Evolutionary conservation across 2,113 vertebrate species (phyloP).

Genomic region (Cyprinus carpio): DNA sequence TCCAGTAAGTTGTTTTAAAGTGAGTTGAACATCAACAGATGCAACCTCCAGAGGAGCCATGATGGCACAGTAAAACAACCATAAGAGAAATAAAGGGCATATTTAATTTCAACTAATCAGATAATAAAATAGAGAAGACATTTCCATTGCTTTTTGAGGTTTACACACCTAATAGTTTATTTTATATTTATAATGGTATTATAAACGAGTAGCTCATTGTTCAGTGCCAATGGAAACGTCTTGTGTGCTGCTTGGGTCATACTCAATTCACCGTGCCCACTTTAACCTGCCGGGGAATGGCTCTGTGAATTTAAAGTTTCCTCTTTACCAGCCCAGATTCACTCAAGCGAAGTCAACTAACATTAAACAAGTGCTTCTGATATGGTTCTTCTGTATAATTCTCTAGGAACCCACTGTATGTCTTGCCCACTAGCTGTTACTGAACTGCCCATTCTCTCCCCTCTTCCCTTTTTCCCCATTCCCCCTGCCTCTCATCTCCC

Average conservation of each 20-base stretch:
- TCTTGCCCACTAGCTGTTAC: conserved; percentile 36
- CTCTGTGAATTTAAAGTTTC: conserved; percentile 25
- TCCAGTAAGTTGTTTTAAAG: neutral
- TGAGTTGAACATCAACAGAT: neutral
- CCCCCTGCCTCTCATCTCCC: conserved; percentile 14
- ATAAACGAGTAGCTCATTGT: neutral
- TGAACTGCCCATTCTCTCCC: conserved; percentile 50
- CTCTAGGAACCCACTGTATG: conserved; percentile 23
- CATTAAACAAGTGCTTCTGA: conserved; percentile 14
- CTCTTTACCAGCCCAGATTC: conserved; percentile 10
- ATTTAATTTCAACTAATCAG: neutral
- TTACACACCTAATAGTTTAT: neutral
- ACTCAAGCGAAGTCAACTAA: conserved; percentile 36
- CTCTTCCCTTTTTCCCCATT: conserved; percentile 37
- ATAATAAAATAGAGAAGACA: neutral
- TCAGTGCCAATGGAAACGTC: neutral
- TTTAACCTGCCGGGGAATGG: neutral
- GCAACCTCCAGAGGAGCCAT: neutral
- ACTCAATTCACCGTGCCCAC: neutral
- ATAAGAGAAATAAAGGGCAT: neutral
- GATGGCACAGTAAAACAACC: neutral
- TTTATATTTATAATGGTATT: neutral
- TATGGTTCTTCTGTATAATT: conserved; percentile 23
- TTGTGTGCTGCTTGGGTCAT: conserved; percentile 16
- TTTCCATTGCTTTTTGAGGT: neutral